phyloP scores from a whole-genome alignment of 53 echinoderm and acorn worm species.

The Echinarachnius parma region DNA sequence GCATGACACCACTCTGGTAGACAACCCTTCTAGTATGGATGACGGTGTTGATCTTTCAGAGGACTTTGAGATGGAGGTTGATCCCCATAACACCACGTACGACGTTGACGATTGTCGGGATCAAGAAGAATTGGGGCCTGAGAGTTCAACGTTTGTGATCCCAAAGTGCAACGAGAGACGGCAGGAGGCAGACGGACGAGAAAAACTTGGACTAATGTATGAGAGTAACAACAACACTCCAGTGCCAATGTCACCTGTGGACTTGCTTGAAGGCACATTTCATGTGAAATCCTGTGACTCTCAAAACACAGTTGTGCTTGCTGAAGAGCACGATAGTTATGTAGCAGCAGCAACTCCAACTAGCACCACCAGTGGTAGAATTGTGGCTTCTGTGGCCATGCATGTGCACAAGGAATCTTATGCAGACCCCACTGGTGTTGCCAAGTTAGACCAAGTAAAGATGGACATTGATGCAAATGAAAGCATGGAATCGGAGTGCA shows the following conservation, averaged over 20 bases:
- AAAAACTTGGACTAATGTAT: slow-evolving; percentile 20
- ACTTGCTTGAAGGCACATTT: slow-evolving; percentile 51
- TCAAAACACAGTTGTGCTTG: slow-evolving; percentile 5
- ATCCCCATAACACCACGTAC: slow-evolving; percentile 42
- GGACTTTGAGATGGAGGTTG: slow-evolving; percentile 46
- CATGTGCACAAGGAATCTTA: slow-evolving; percentile 5
- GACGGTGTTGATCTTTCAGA: slow-evolving; percentile 33
- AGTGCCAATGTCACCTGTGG: slow-evolving; percentile 43
- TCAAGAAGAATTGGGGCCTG: slow-evolving; percentile 6
- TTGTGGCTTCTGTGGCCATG: slow-evolving; percentile 16
- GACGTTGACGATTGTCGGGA: slow-evolving; percentile 31
- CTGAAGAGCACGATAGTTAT: background rate
- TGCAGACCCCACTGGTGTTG: no score
- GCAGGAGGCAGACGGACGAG: slow-evolving; percentile 25
- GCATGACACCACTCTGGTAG: slow-evolving; percentile 53
- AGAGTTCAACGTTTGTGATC: slow-evolving; percentile 18
- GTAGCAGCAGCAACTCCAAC: no score
- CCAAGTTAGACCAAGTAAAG: slow-evolving; percentile 31
- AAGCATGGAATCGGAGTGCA: slow-evolving; percentile 60
- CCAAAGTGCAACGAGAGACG: slow-evolving; percentile 29
- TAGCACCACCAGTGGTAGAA: slow-evolving; percentile 11
- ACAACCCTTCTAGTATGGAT: slow-evolving; percentile 51
- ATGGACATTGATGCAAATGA: slow-evolving; percentile 46
- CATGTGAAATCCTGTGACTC: slow-evolving; percentile 22
- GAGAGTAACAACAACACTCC: slow-evolving; percentile 31